phyloP scores from a whole-genome alignment of 1,140 invertebrate genomes.

The Dreissena rostriformis region DNA sequence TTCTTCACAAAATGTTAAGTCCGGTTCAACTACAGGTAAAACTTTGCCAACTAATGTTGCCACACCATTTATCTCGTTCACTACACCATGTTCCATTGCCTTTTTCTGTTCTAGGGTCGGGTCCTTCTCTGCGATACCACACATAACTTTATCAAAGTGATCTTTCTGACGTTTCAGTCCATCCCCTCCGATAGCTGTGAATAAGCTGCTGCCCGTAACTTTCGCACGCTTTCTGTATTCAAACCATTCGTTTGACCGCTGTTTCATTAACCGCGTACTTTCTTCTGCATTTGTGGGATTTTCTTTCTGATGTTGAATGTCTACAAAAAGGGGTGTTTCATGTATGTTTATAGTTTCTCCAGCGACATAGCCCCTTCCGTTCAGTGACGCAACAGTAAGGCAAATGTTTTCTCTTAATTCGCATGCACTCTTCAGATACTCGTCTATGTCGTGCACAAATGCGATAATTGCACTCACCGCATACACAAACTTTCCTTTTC shows the following conservation, averaged over 20 bases:
- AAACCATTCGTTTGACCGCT: slow-evolving; percentile 44
- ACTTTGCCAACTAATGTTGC: slow-evolving; percentile 48
- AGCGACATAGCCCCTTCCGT: neutral
- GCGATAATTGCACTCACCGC: slow-evolving; percentile 54
- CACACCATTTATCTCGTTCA: slow-evolving; percentile 39
- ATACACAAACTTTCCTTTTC: slow-evolving; percentile 52
- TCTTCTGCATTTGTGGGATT: neutral
- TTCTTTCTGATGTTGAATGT: neutral
- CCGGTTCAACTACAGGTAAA: slow-evolving; percentile 37
- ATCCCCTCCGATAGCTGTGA: slow-evolving; percentile 36
- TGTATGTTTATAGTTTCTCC: neutral
- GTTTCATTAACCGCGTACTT: slow-evolving; percentile 28
- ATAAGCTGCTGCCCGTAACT: slow-evolving; percentile 53
- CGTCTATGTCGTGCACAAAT: slow-evolving; percentile 56
- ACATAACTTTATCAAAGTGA: slow-evolving; percentile 51
- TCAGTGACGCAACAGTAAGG: slow-evolving; percentile 6
- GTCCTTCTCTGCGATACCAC: slow-evolving; percentile 15
- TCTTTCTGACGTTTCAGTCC: slow-evolving; percentile 32
- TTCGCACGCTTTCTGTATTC: slow-evolving; percentile 19
- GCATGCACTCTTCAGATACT: neutral
- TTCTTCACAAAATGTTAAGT: slow-evolving; percentile 46
- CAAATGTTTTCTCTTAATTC: slow-evolving; percentile 14
- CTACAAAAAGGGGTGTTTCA: neutral
- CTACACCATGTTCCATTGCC: slow-evolving; percentile 46
- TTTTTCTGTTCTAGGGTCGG: neutral